Evolutionary conservation across 1,140 invertebrate species (phyloP).

Genomic region (Akabosia matsudoensis): DNA sequence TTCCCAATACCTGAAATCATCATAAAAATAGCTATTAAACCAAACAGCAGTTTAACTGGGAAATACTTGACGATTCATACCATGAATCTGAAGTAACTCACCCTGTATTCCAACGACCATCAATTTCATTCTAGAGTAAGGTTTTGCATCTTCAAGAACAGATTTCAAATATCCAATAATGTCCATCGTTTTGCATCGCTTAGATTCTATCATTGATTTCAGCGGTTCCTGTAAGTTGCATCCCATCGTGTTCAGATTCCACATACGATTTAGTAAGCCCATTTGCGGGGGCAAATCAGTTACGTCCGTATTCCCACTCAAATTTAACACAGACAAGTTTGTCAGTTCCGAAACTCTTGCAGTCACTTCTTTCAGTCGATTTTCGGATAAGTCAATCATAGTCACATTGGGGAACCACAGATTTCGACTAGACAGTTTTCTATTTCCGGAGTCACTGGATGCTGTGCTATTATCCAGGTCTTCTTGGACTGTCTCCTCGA

Average conservation of each 20-base stretch:
- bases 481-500: conserved; percentile 14
- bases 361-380: conserved; percentile 76
- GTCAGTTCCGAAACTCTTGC: conserved; percentile 76
- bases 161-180: conserved; percentile 63
- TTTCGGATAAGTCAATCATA: conserved; percentile 86
- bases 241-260: conserved; percentile 90
- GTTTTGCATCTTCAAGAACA: conserved; percentile 82
- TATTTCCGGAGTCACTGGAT: neutral
- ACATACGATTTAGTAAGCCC: conserved; percentile 85
- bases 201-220: conserved; percentile 85
- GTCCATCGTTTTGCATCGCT: conserved; percentile 93
- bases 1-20: conserved; percentile 72
- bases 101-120: conserved; percentile 92
- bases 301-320: conserved; percentile 82
- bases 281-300: conserved; percentile 87
- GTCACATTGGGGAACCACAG: conserved; percentile 89
- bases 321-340: conserved; percentile 89
- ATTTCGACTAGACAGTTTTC: conserved; percentile 56
- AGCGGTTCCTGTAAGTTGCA: conserved; percentile 86
- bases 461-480: neutral
- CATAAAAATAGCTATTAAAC: neutral
- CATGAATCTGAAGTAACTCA: neutral
- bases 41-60: neutral
- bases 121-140: conserved; percentile 92
- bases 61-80: neutral